phyloP scores from a whole-genome alignment of 2,113 vertebrate genomes.

The Tachycineta bicolor region DNA sequence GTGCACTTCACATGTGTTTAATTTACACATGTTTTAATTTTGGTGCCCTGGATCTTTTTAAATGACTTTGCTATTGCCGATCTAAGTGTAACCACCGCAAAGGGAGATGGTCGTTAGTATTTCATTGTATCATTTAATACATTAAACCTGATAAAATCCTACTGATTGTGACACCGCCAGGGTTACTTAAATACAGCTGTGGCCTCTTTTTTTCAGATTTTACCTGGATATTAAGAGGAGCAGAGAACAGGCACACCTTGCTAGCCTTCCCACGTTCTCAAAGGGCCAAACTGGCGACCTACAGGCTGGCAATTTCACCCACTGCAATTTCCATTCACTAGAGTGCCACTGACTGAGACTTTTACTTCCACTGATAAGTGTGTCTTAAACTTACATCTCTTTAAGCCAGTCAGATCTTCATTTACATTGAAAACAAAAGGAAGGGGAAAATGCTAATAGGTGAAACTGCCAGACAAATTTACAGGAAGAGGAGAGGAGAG shows the following conservation, averaged over 20 bases:
- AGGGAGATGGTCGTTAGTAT: constrained; percentile 34
- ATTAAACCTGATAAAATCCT: constrained; percentile 35
- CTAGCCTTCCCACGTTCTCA: background rate
- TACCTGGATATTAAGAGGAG: background rate
- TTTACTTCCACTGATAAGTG: background rate
- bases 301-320: background rate
- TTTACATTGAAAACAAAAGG: constrained; percentile 37
- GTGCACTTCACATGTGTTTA: constrained; percentile 69
- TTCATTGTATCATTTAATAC: constrained; percentile 6
- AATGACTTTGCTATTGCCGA: constrained; percentile 28
- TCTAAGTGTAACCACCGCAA: background rate
- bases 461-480: background rate
- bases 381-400: background rate
- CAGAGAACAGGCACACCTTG: background rate
- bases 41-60: constrained; percentile 40
- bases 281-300: background rate
- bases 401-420: background rate
- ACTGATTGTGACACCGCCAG: background rate
- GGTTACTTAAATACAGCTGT: constrained; percentile 25
- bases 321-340: background rate
- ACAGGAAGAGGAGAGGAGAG: background rate
- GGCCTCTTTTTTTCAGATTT: background rate
- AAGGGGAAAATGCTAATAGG: background rate
- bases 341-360: background rate
- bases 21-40: constrained; percentile 73